Percentiles rank a stretch among this genome's conserved stretches.
These are phyloP conservation scores for Platycercus adscitus DNA, from an alignment of 2,113 vertebrate genomes.

Conservation along the genomic window DNA sequence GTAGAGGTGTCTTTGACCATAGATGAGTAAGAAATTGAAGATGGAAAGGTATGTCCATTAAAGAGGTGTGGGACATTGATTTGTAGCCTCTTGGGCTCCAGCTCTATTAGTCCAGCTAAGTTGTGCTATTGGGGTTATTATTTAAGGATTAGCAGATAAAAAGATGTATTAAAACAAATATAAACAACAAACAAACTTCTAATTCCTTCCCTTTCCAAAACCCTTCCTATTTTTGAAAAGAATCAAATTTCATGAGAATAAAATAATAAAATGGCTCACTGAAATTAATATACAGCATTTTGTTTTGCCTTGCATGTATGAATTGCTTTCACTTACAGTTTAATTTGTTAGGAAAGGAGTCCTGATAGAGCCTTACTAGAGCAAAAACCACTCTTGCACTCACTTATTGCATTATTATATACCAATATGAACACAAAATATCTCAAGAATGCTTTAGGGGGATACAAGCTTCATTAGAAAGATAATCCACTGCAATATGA, in stretches of 20 bases:
- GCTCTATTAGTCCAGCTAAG: neutral
- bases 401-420: constrained; percentile 45
- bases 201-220: neutral
- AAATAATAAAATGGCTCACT: neutral
- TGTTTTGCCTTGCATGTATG: constrained; percentile 9
- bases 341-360: constrained; percentile 44
- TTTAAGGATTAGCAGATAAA: neutral
- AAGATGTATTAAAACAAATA: neutral
- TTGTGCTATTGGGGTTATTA: neutral
- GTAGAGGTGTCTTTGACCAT: neutral
- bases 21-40: neutral
- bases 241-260: neutral
- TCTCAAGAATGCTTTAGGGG: constrained; percentile 45
- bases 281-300: constrained; percentile 35
- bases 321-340: constrained; percentile 55
- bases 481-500: constrained; percentile 73
- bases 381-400: constrained; percentile 62
- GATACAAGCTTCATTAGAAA: constrained; percentile 71
- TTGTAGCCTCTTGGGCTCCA: neutral
- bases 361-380: constrained; percentile 1
- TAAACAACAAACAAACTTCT: neutral
- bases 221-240: neutral
- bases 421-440: constrained; percentile 60
- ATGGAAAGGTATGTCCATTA: neutral
- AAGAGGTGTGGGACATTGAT: neutral